Conservation (phyloP, 2,797 vertebrate species). For the Monodelphis domestica region DNA sequence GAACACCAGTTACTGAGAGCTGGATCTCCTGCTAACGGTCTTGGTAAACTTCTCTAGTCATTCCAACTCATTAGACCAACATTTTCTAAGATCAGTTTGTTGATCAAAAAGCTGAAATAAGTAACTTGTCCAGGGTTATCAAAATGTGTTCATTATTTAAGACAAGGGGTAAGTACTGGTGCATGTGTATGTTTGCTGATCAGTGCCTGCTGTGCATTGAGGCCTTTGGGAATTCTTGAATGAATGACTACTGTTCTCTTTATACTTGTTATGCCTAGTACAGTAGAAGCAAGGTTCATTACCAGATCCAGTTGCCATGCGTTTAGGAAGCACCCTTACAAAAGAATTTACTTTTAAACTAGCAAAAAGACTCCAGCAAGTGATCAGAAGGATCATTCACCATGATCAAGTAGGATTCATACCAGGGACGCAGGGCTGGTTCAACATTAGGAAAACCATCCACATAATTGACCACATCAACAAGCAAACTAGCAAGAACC, state of each 20-base stretch:
- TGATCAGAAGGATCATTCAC: too few relatives aligned
- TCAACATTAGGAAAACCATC: too few relatives aligned
- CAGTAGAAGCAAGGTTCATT: background rate
- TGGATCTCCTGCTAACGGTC: background rate
- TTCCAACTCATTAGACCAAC: background rate
- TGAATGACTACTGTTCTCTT: too few relatives aligned
- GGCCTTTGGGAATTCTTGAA: conserved; percentile 24
- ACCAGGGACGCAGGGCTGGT: too few relatives aligned
- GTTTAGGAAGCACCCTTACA: conserved; percentile 28
- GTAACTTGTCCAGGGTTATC: background rate
- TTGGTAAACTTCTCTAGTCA: background rate
- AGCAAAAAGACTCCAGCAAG: too few relatives aligned
- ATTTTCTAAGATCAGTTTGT: background rate
- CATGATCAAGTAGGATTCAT: too few relatives aligned
- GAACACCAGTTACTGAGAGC: background rate
- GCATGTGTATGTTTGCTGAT: background rate
- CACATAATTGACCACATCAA: too few relatives aligned
- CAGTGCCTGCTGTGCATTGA: too few relatives aligned
- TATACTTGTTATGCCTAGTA: conserved; percentile 34
- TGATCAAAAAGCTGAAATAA: background rate
- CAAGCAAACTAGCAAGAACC: too few relatives aligned
- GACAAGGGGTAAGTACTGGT: accelerated
- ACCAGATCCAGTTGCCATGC: background rate
- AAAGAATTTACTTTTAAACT: conserved; percentile 48
- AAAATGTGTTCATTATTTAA: background rate